Conservation (phyloP, 2,113 vertebrate genomes). For the Corydoras maculifer region DNA sequence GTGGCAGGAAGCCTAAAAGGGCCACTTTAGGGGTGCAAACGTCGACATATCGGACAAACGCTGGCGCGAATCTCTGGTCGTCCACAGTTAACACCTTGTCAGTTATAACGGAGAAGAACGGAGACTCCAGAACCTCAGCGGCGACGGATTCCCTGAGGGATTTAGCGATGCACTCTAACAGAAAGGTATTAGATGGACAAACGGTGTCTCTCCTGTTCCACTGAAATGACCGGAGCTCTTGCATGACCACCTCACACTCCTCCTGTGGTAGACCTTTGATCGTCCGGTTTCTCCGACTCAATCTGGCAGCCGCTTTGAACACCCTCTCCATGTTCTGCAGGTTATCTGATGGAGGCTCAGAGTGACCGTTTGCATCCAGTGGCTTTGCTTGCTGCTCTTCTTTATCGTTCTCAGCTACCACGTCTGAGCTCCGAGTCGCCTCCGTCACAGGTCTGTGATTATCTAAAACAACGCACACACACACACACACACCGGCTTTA, state of each 20-base stretch:
- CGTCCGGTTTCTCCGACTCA: conserved; percentile 55
- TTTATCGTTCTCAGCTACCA: neutral
- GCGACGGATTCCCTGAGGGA: conserved; percentile 79
- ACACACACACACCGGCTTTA: neutral
- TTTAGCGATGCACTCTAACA: conserved; percentile 75
- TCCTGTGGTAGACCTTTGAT: conserved; percentile 54
- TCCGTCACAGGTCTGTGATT: conserved; percentile 16
- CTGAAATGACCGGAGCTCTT: conserved; percentile 62
- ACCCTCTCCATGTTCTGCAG: conserved; percentile 56
- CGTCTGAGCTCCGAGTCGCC: conserved; percentile 32
- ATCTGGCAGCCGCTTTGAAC: conserved; percentile 56
- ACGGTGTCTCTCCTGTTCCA: conserved; percentile 54
- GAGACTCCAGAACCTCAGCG: conserved; percentile 81
- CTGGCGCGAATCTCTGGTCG: conserved; percentile 75
- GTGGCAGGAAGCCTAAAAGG: conserved; percentile 82
- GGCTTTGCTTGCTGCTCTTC: conserved; percentile 50
- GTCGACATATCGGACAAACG: conserved; percentile 82
- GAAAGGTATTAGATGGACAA: conserved; percentile 58
- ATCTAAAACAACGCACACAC: conserved; percentile 10
- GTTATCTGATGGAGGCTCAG: conserved; percentile 39
- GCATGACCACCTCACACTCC: conserved; percentile 53
- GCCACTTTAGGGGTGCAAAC: conserved; percentile 83
- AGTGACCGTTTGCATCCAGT: conserved; percentile 59
- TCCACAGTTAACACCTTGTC: conserved; percentile 79
- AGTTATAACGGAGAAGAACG: conserved; percentile 85